phyloP scores from a whole-genome alignment of 2,113 vertebrate species.

The Melanocharis versteri region DNA sequence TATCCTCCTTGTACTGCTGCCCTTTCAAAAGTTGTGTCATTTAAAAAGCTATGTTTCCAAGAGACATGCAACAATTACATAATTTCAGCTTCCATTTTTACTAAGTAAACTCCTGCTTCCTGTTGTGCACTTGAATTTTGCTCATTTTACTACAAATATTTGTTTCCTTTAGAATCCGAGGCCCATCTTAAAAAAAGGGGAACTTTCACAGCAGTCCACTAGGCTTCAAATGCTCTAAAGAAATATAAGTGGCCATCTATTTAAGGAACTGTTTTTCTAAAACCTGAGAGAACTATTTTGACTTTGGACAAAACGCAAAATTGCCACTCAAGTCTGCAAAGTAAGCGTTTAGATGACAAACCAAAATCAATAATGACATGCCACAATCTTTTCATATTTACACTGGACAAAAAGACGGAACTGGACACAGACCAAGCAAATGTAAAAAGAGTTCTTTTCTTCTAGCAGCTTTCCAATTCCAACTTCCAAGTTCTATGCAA shows the following conservation, averaged over 20 bases:
- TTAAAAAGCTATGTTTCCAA: background rate
- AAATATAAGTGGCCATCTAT: background rate
- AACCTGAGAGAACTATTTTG: background rate
- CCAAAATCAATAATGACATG: background rate
- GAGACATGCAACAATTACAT: background rate
- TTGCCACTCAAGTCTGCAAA: background rate
- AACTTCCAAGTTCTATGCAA: background rate
- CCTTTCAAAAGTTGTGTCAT: background rate
- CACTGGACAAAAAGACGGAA: background rate
- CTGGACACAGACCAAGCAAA: background rate
- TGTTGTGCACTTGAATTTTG: background rate
- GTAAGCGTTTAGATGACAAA: background rate
- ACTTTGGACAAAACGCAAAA: background rate
- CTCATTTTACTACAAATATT: background rate
- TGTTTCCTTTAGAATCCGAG: background rate
- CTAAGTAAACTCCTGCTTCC: background rate
- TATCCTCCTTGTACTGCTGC: background rate
- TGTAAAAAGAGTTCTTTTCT: background rate
- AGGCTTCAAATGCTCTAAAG: background rate
- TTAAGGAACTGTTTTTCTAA: slow-evolving; percentile 21
- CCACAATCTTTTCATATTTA: slow-evolving; percentile 54
- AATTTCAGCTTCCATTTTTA: slow-evolving; percentile 3
- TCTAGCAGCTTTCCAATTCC: background rate
- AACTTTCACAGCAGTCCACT: background rate
- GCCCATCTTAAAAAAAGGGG: background rate